Percentiles rank a stretch among this genome's conserved stretches.
phyloP scores from a whole-genome alignment of 1,140 invertebrate species.

The Lordiphosa clarofinis region DNA sequence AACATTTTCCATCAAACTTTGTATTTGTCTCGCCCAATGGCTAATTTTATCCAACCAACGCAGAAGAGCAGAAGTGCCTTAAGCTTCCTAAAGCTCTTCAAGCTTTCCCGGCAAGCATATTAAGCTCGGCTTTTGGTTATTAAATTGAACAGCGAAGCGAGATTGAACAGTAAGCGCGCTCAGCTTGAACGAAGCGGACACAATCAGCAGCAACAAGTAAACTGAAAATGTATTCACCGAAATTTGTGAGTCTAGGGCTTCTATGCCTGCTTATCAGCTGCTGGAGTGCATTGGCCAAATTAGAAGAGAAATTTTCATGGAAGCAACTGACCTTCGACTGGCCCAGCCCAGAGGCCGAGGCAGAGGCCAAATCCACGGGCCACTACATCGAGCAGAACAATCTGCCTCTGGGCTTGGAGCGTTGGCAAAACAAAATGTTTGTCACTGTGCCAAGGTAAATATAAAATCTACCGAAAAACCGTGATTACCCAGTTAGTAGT shows the following conservation, averaged over 20 bases:
- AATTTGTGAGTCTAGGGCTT: slow-evolving; percentile 38
- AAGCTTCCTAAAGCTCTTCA: slow-evolving; percentile 26
- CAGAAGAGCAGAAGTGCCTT: slow-evolving; percentile 1
- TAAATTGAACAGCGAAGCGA: no score
- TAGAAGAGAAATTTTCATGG: slow-evolving; percentile 84
- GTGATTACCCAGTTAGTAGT: slow-evolving; percentile 11
- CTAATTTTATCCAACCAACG: slow-evolving; percentile 33
- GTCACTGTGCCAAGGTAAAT: slow-evolving; percentile 85
- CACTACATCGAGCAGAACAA: slow-evolving; percentile 86
- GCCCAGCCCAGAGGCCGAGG: slow-evolving; percentile 83
- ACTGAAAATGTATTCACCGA: slow-evolving; percentile 28
- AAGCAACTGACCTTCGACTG: slow-evolving; percentile 86
- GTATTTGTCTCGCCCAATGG: slow-evolving; percentile 24
- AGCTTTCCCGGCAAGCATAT: slow-evolving; percentile 39
- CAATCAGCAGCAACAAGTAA: not conserved
- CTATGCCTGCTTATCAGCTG: slow-evolving; percentile 48
- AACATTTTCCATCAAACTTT: slow-evolving; percentile 10
- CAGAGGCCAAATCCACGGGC: slow-evolving; percentile 83
- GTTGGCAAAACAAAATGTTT: slow-evolving; percentile 89
- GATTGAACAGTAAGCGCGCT: slow-evolving; percentile 42
- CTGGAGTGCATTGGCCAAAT: slow-evolving; percentile 51
- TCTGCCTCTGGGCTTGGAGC: slow-evolving; percentile 86
- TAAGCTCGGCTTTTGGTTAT: slow-evolving; percentile 40
- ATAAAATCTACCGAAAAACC: slow-evolving; percentile 9
- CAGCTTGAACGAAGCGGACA: slow-evolving; percentile 35